These are phyloP conservation scores for Elegia similella DNA, from an alignment of 2,888 invertebrate genomes.

Conservation along the genomic window DNA sequence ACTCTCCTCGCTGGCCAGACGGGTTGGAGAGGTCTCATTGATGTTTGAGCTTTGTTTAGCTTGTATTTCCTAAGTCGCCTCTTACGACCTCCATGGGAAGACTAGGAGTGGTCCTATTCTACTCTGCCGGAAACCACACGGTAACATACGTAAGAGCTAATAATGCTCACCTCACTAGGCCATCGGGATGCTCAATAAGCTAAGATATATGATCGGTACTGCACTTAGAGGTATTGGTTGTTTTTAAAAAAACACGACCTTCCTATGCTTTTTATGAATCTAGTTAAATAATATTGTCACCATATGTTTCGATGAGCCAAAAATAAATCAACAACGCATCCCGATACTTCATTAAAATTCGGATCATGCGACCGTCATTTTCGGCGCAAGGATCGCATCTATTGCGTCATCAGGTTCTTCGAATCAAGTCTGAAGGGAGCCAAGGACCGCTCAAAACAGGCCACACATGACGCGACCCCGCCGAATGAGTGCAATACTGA, in stretches of 20 bases:
- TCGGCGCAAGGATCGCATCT: constrained; percentile 1
- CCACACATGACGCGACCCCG: constrained; percentile 1
- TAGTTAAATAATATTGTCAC: background rate
- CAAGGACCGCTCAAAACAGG: background rate
- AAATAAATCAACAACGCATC: background rate
- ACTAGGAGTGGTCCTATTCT: too few species aligned
- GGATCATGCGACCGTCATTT: background rate
- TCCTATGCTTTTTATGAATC: background rate
- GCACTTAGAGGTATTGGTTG: too few species aligned
- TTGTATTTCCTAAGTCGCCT: too few species aligned
- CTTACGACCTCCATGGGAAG: too few species aligned
- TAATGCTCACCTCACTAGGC: too few species aligned
- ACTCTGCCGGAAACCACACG: too few species aligned
- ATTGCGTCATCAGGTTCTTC: constrained; percentile 2
- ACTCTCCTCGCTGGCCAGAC: too few species aligned
- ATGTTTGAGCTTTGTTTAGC: too few species aligned
- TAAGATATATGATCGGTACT: too few species aligned
- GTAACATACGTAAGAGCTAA: too few species aligned
- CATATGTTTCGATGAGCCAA: background rate
- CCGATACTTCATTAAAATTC: constrained; percentile 9
- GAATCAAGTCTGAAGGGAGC: constrained; percentile 1
- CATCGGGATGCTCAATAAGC: too few species aligned
- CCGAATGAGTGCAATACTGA: background rate
- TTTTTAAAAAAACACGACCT: background rate
- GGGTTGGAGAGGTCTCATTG: too few species aligned